phyloP scores from a whole-genome alignment of 2,888 invertebrate genomes.

The Agrilus mali region DNA sequence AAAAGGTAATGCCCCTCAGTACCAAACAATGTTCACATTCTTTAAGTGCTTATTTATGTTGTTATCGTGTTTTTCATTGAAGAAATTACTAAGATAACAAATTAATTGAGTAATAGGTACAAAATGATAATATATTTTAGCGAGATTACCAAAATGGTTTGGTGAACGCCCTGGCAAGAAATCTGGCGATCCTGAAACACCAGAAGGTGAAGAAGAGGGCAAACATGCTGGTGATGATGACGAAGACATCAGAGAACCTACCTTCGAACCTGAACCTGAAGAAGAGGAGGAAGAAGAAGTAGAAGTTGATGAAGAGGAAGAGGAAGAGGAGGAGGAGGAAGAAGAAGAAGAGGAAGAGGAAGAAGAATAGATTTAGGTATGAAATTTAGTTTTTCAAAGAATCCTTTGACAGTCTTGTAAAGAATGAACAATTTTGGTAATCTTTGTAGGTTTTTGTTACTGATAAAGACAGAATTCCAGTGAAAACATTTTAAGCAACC shows the following conservation, averaged over 20 bases:
- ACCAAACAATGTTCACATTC: no score
- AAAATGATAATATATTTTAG: slow-evolving; percentile 34
- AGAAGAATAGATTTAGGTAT: slow-evolving; percentile 29
- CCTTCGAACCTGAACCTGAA: slow-evolving; percentile 56
- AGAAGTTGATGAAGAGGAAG: slow-evolving; percentile 62
- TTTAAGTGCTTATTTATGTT: no score
- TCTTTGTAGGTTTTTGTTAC: neutral
- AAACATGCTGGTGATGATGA: slow-evolving; percentile 63
- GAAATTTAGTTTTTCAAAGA: no score
- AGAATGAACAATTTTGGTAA: neutral
- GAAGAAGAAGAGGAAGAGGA: slow-evolving; percentile 52
- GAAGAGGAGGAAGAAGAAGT: slow-evolving; percentile 61
- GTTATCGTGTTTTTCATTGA: no score
- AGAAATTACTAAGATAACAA: no score
- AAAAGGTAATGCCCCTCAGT: no score
- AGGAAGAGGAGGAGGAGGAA: slow-evolving; percentile 61
- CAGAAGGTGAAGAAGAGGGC: slow-evolving; percentile 82
- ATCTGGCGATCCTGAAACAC: slow-evolving; percentile 76
- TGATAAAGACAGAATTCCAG: neutral
- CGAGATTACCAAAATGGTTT: slow-evolving; percentile 91
- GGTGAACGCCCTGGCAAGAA: slow-evolving; percentile 91
- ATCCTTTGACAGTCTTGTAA: no score
- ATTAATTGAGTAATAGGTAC: neutral
- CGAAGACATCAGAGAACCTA: slow-evolving; percentile 44
- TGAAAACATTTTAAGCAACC: neutral